phyloP scores from a whole-genome alignment of 2,113 vertebrate genomes.

The Ramphastos sulfuratus region DNA sequence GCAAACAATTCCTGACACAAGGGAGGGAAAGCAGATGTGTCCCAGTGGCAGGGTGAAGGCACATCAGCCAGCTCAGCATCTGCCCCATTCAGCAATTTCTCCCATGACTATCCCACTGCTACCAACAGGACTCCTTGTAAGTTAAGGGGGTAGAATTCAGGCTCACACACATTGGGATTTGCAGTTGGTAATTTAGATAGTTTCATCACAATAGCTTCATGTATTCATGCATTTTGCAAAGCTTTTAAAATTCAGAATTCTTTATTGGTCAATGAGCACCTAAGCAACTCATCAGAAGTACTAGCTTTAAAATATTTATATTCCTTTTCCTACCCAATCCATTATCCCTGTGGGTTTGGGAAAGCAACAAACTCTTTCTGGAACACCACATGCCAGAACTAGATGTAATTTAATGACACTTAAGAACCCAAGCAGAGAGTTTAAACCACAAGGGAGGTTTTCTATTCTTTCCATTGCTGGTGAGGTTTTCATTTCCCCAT shows the following conservation, averaged over 20 bases:
- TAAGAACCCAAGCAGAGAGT: slow-evolving; percentile 53
- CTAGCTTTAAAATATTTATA: slow-evolving; percentile 49
- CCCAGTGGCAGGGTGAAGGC: not conserved
- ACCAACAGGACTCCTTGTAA: not conserved
- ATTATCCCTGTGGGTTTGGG: slow-evolving; percentile 25
- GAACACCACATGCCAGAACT: slow-evolving; percentile 35
- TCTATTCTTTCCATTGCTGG: slow-evolving; percentile 50
- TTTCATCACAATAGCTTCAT: not conserved
- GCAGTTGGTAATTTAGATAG: not conserved
- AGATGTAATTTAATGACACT: slow-evolving; percentile 52
- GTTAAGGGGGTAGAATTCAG: not conserved
- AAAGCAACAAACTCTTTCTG: slow-evolving; percentile 45
- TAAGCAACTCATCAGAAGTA: slow-evolving; percentile 19
- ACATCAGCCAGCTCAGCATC: not conserved
- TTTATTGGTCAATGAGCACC: slow-evolving; percentile 7
- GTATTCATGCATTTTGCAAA: slow-evolving; percentile 13
- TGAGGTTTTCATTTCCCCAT: slow-evolving; percentile 29
- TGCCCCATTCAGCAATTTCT: not conserved
- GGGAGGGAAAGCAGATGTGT: not conserved
- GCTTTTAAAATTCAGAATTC: slow-evolving; percentile 15
- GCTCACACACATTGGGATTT: not conserved
- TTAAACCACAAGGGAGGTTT: slow-evolving; percentile 51
- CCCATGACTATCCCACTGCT: not conserved
- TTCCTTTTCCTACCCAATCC: slow-evolving; percentile 19
- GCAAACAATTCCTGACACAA: not conserved